Evolutionary conservation across 64 coral and sea anemone species (phyloP), one percentile per base, ranked within the genome.

Genomic region (Platygyra sinensis): DNA sequence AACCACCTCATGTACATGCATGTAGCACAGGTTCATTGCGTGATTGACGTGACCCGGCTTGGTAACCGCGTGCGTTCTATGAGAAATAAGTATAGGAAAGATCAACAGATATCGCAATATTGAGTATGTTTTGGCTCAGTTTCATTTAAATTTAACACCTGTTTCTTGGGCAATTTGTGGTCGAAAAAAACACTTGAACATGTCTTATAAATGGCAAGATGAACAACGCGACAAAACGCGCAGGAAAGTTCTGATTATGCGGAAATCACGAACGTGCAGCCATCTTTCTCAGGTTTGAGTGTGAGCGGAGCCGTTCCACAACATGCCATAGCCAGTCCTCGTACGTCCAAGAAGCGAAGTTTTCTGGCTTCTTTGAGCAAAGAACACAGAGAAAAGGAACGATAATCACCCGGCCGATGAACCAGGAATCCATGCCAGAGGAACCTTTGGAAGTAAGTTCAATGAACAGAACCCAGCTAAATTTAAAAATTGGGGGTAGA

Each of bases 261-360:
- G 12, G 38, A 71, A 28, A n/a, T 85, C 14, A 51, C 42, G 30
- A 60, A 85, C 22, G 62, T 72, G 63, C 81, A 85, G 22, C 62
- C 32, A 85, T 85, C 63, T 85, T 72, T 71, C 22, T 28, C 81
- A 71, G 81, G 81, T 39, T 85, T 67, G 32, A 85, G 39, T 85
- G 36, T 17, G 4, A 61, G 60, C 24, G 81, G 62, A 67, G 10
- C 20, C 16, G 4, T 69, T 32, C 81, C 69, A 8, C 36, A 49
- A 63, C 60, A 63, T 36, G 81, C 27, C 16, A 60, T 84, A 7
- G 81, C 63, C 19, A 84, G 81, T 28, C 81, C 81, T 51, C 81
- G 81, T 9, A 69, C 81, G 0, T 84, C 81, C 16, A 84, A 84
- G 24, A 84, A 51, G 36, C 31, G 62, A 22, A 84, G 22, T 50